Base-by-base conservation (phyloP, 2,797 vertebrate species). In the Eutrigla gurnardus region DNA sequence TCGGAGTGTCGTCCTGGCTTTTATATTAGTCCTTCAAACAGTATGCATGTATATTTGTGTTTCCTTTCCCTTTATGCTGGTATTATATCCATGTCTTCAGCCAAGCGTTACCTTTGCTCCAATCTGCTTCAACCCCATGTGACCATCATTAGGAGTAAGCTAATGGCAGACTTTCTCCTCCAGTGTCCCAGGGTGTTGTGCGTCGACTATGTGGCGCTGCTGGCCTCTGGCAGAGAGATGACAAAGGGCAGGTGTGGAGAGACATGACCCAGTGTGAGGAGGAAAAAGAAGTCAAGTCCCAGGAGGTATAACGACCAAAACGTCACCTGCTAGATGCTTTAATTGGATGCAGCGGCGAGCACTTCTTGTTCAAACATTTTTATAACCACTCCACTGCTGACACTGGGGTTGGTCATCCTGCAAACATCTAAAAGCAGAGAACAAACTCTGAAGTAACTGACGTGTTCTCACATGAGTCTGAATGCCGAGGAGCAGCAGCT, bases 251-350 rank as follows among this genome's bases (percentile, higher is more conserved):
- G 63, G 91, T 95, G 36, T 96, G 96, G 96, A 85, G 96, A 42
- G 95, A 96, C 88, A 93, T 89, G 78, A 93, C 88, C 0, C 93
- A 96, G 88, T 96, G 96, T 8, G 91, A 95, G 55, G 94, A 96
- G 60, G 95, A 95, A 80, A 78, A 86, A 75, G 94, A 94, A 46
- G 80, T 91, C 35, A 53, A 73, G 0, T 73, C 70, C 0, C 92
- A 95, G 75, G 95, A 96, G 95, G 96, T 96, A 89, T 0, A 4
- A 17, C 4, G 1, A 32, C 1, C 18, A 25, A 75, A 59, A 52
- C n/a, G 15, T 73, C 46, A 32, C 39, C 50, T 59, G 15, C 25
- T 7, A 0, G 1, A 3, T n/a, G 14, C 5, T 3, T 60, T n/a
- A 0, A 55, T 73, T 35, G 55, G 7, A 10, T 36, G 37, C n/a